phyloP scores from a whole-genome alignment of 2,113 vertebrate genomes.

The Salvelinus sp. region DNA sequence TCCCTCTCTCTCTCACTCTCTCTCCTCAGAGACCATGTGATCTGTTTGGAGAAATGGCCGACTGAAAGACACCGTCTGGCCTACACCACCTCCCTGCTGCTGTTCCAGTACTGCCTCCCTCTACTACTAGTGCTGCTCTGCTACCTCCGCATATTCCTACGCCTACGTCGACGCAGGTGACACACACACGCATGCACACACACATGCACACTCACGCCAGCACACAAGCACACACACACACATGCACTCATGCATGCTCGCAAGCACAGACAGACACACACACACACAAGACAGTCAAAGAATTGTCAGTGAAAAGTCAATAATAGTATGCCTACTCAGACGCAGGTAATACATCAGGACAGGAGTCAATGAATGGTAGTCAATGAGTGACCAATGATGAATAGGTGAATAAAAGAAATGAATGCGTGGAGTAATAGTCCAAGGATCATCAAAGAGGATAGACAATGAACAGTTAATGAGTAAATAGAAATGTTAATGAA shows the following conservation, averaged over 20 bases:
- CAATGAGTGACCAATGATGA: too few relatives aligned
- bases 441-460: too few relatives aligned
- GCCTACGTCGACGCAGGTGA: constrained; percentile 69
- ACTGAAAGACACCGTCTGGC: constrained; percentile 71
- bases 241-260: too few relatives aligned
- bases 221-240: too few relatives aligned
- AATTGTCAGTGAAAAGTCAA: not conserved
- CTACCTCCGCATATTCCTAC: constrained; percentile 76
- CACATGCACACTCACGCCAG: not conserved
- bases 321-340: too few relatives aligned
- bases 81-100: constrained; percentile 75
- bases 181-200: not conserved
- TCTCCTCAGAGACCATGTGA: constrained; percentile 63
- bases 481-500: too few relatives aligned
- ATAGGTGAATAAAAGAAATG: too few relatives aligned
- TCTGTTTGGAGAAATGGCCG: constrained; percentile 75
- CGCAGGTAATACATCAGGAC: too few relatives aligned
- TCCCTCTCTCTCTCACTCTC: not conserved
- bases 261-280: too few relatives aligned
- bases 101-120: constrained; percentile 78
- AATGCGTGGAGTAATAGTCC: too few relatives aligned
- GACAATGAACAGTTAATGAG: too few relatives aligned
- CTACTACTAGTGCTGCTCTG: constrained; percentile 73
- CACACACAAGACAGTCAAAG: not conserved
- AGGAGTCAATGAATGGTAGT: too few relatives aligned